These are phyloP conservation scores for Heliothis peltigera DNA, from an alignment of 2,888 invertebrate species.

Conservation along the genomic window DNA sequence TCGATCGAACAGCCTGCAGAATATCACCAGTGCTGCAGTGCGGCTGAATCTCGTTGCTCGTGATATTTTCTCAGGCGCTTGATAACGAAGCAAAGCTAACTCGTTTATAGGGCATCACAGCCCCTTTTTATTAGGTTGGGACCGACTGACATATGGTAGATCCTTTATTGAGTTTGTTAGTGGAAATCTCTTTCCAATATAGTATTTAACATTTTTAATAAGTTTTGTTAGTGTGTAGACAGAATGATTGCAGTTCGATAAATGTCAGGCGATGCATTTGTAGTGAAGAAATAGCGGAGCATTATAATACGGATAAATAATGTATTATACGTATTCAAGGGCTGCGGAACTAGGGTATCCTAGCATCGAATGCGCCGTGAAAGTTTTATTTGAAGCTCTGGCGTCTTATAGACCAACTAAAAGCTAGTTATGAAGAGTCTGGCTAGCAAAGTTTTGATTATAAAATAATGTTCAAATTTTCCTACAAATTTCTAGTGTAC, in stretches of 20 bases:
- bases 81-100: slow-evolving; percentile 25
- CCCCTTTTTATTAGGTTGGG: slow-evolving; percentile 5
- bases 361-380: slow-evolving; percentile 22
- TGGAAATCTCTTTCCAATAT: background rate
- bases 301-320: slow-evolving; percentile 31
- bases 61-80: slow-evolving; percentile 56
- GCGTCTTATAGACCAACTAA: slow-evolving; percentile 1
- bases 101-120: background rate
- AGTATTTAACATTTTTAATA: background rate
- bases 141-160: background rate
- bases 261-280: slow-evolving; percentile 14
- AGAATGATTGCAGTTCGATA: slow-evolving; percentile 22
- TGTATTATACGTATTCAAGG: slow-evolving; percentile 38
- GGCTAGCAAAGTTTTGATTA: slow-evolving; percentile 7
- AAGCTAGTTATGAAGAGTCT: background rate
- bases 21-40: slow-evolving; percentile 55
- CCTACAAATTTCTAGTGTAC: background rate
- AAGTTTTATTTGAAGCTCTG: slow-evolving; percentile 32
- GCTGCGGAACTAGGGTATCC: slow-evolving; percentile 23
- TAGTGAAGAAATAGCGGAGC: slow-evolving; percentile 16
- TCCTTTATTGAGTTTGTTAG: background rate
- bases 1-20: slow-evolving; percentile 52
- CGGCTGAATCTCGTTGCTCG: slow-evolving; percentile 55
- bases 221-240: background rate
- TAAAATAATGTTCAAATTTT: slow-evolving; percentile 16